Evolutionary conservation across 2,113 vertebrate species (phyloP).

Genomic region (Melanostigma gelatinosum): DNA sequence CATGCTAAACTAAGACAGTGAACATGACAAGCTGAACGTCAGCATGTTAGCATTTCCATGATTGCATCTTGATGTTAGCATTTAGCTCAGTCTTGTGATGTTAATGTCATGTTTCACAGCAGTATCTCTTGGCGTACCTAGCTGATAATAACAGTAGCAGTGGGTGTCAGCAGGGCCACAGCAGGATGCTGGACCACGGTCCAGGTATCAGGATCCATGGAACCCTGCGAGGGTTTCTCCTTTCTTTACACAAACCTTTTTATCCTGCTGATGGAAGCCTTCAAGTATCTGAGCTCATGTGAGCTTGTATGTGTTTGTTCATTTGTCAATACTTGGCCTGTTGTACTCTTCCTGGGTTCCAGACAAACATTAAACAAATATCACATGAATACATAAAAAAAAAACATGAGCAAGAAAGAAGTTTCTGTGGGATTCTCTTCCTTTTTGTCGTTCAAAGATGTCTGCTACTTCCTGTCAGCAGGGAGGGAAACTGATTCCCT

Average conservation of each 20-base stretch:
- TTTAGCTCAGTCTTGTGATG: neutral
- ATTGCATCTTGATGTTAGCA: neutral
- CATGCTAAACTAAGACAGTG: no score
- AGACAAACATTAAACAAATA: neutral
- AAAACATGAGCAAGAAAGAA: neutral
- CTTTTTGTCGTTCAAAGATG: slow-evolving; percentile 13
- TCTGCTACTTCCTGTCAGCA: neutral
- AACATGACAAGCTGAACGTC: no score
- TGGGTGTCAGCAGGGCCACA: no score
- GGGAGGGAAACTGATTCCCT: slow-evolving; percentile 3
- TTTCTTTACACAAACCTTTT: no score
- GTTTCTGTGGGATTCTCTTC: neutral
- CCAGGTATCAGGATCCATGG: no score
- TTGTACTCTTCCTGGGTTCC: neutral
- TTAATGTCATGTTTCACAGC: neutral
- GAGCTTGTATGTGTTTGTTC: neutral
- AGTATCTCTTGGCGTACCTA: neutral
- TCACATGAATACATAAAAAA: neutral
- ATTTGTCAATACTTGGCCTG: neutral
- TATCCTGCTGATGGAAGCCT: no score
- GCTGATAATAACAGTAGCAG: no score
- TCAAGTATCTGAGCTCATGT: neutral
- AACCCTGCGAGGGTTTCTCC: no score
- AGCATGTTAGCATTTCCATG: neutral
- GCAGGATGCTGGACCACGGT: no score